These are phyloP conservation scores for Porites evermanni DNA, from an alignment of 92 coral and sea anemone genomes.

Conservation along the genomic window DNA sequence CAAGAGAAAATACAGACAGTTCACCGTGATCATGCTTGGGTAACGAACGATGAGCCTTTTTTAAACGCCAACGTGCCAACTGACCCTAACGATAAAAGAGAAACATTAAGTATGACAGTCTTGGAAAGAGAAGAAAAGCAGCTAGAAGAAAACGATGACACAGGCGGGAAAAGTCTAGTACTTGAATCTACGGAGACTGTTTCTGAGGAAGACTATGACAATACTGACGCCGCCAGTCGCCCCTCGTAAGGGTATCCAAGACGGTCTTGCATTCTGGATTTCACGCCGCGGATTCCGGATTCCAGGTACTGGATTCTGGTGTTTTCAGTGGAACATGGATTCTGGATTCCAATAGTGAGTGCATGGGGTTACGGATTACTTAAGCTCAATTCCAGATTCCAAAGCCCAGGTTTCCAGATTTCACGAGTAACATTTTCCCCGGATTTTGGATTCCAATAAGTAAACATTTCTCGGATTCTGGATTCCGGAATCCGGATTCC, in stretches of 20 bases:
- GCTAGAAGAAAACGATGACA: neutral
- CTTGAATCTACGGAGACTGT: neutral
- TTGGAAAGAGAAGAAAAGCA: neutral
- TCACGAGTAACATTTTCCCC: too few relatives aligned
- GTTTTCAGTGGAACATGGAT: too few relatives aligned
- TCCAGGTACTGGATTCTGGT: too few relatives aligned
- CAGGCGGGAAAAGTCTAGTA: neutral
- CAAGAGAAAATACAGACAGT: slow-evolving; percentile 13
- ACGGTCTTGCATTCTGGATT: too few relatives aligned
- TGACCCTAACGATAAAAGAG: slow-evolving; percentile 7
- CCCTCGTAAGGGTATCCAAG: too few relatives aligned
- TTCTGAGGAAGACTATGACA: slow-evolving; percentile 6
- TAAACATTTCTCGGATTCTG: too few relatives aligned
- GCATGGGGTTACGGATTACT: neutral
- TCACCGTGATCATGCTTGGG: slow-evolving; percentile 20
- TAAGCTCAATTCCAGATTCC: too few relatives aligned
- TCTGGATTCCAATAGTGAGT: neutral
- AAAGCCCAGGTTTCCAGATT: too few relatives aligned
- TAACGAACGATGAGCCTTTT: slow-evolving; percentile 18
- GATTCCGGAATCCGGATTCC: too few relatives aligned
- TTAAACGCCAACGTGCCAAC: neutral
- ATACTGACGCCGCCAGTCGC: neutral
- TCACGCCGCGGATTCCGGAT: too few relatives aligned
- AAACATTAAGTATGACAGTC: slow-evolving; percentile 23
- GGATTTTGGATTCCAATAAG: too few relatives aligned